These are phyloP conservation scores for Archocentrus centrarchus DNA, from an alignment of 2,113 vertebrate species.

Conservation along the genomic window DNA sequence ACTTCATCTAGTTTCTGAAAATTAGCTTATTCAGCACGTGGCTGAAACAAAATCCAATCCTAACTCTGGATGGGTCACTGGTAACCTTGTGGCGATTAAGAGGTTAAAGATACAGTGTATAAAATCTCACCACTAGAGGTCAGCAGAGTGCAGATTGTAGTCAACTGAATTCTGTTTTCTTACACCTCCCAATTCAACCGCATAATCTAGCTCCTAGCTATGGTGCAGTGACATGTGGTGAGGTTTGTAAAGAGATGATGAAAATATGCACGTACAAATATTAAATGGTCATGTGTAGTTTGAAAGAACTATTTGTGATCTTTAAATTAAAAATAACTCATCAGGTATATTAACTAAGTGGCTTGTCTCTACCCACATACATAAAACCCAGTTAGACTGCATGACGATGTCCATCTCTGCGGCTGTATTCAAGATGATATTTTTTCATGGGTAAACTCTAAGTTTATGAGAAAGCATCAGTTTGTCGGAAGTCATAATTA, in stretches of 20 bases:
- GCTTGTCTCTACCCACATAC: no score
- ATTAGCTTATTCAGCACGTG: background rate
- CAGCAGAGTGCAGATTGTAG: background rate
- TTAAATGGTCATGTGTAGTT: background rate
- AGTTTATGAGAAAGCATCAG: background rate
- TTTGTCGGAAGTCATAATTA: background rate
- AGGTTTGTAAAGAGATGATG: background rate
- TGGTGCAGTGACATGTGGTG: no score
- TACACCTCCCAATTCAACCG: background rate
- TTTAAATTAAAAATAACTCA: constrained; percentile 1
- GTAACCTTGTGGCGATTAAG: background rate
- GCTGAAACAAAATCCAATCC: background rate
- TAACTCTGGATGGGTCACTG: background rate
- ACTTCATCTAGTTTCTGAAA: background rate
- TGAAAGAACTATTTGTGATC: background rate
- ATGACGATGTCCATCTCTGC: background rate
- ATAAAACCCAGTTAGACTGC: background rate
- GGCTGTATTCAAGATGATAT: background rate
- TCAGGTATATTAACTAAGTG: no score
- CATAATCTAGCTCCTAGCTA: background rate
- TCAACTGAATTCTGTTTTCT: background rate
- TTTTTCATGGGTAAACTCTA: background rate
- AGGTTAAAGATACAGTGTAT: no score
- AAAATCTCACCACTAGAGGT: no score
- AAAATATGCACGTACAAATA: background rate